A percentile compares a stretch with the other conserved stretches of the same genome.
Evolutionary conservation across 2,888 invertebrate species (phyloP).

Genomic region (Cephus sareptanus): DNA sequence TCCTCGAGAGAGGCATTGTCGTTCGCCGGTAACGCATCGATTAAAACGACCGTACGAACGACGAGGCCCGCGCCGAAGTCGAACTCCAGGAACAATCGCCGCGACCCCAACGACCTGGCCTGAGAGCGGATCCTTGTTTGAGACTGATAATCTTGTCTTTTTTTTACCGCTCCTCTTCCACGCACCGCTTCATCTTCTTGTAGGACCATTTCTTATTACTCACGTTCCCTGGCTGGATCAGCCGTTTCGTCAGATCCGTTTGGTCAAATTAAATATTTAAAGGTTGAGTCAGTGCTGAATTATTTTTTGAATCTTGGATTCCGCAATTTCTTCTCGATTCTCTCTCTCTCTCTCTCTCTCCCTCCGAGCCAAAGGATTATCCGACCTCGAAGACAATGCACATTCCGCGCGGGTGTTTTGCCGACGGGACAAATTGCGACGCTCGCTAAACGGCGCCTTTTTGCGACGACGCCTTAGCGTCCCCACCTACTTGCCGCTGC

Average conservation of each 20-base stretch:
- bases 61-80: not conserved
- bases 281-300: not conserved
- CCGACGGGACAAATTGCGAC: constrained; percentile 61
- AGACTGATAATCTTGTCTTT: constrained; percentile 27
- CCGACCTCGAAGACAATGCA: constrained; percentile 52
- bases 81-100: constrained; percentile 10
- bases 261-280: not conserved
- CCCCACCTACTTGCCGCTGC: constrained; percentile 23
- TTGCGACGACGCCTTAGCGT: constrained; percentile 42
- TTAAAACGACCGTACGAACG: constrained; percentile 30
- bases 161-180: not conserved
- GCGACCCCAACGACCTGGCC: constrained; percentile 55
- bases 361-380: not conserved
- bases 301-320: not conserved
- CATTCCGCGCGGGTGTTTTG: constrained; percentile 60
- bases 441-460: constrained; percentile 61
- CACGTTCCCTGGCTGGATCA: not conserved
- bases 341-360: not conserved
- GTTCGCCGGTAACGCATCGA: constrained; percentile 34
- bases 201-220: not conserved
- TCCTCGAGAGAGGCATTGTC: constrained; percentile 19
- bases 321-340: not conserved
- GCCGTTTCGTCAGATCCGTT: not conserved
- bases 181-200: not conserved
- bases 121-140: constrained; percentile 62